Percentiles rank a stretch among this genome's conserved stretches.
phyloP scores from a whole-genome alignment of 2,797 vertebrate species.

The Macropodus opercularis region DNA sequence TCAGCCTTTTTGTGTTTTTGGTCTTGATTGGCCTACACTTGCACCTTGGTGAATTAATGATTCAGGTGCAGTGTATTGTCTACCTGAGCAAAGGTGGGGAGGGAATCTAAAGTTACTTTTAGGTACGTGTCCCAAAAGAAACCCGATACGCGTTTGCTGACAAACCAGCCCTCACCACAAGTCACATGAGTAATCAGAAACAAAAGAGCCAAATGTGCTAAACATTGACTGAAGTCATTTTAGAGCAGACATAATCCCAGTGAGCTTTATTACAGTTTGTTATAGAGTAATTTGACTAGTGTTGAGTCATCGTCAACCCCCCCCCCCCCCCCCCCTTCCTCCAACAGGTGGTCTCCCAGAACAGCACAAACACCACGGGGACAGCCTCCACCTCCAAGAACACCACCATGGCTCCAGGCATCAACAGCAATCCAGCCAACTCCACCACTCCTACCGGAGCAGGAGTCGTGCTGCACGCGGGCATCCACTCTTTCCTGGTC shows the following conservation, averaged over 20 bases:
- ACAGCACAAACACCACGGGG: conserved; percentile 22
- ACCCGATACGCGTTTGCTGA: conserved; percentile 55
- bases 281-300: not conserved
- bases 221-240: not conserved
- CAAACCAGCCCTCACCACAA: not conserved
- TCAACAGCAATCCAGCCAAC: conserved; percentile 57
- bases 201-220: not conserved
- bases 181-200: not conserved
- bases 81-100: conserved; percentile 44
- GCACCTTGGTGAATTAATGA: conserved; percentile 61
- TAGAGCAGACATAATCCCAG: too few species aligned
- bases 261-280: not conserved
- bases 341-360: conserved; percentile 67
- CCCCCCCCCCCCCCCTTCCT: not conserved
- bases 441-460: conserved; percentile 71
- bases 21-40: conserved; percentile 1
- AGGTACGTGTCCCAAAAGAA: conserved; percentile 50
- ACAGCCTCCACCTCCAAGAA: conserved; percentile 61
- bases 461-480: conserved; percentile 79
- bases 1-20: not conserved
- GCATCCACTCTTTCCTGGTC: conserved; percentile 75
- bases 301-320: not conserved
- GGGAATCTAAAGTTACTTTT: conserved; percentile 75
- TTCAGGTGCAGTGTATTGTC: conserved; percentile 63
- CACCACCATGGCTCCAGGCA: conserved; percentile 56